These are phyloP conservation scores for Zaprionus obscuricornis DNA, from an alignment of 2,888 invertebrate species.

Conservation along the genomic window DNA sequence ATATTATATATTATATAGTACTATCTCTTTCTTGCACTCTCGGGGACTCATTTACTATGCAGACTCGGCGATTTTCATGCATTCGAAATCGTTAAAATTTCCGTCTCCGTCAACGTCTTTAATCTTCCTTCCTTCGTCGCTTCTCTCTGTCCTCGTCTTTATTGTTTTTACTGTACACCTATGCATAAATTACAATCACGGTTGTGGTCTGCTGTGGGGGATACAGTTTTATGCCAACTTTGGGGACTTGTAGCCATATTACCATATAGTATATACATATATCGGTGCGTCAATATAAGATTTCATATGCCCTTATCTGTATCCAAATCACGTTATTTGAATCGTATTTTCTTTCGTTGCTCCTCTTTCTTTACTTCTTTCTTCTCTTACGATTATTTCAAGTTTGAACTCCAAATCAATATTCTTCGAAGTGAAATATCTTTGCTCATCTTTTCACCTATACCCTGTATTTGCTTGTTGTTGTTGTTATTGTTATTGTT, in stretches of 20 bases:
- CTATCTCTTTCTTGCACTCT: slow-evolving; percentile 25
- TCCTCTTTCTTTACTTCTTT: slow-evolving; percentile 5
- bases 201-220: slow-evolving; percentile 22
- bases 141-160: slow-evolving; percentile 3
- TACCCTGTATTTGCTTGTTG: slow-evolving; percentile 23
- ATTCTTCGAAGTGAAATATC: slow-evolving; percentile 4
- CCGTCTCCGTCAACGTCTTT: slow-evolving; percentile 2
- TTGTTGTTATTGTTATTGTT: too few species aligned
- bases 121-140: background rate
- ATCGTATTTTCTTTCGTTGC: slow-evolving; percentile 11
- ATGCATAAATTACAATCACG: slow-evolving; percentile 57
- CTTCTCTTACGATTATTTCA: slow-evolving; percentile 15
- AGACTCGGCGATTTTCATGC: slow-evolving; percentile 45
- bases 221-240: slow-evolving; percentile 47
- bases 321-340: slow-evolving; percentile 49
- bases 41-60: slow-evolving; percentile 54
- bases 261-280: too few species aligned
- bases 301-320: slow-evolving; percentile 49
- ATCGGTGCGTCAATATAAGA: slow-evolving; percentile 10
- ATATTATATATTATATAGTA: too few species aligned
- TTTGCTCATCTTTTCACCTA: slow-evolving; percentile 19
- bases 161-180: slow-evolving; percentile 33
- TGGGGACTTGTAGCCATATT: slow-evolving; percentile 43
- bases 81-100: slow-evolving; percentile 57
- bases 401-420: slow-evolving; percentile 24